phyloP scores from a whole-genome alignment of 1,140 invertebrate species.

The Cyphomyrmex costatus region DNA sequence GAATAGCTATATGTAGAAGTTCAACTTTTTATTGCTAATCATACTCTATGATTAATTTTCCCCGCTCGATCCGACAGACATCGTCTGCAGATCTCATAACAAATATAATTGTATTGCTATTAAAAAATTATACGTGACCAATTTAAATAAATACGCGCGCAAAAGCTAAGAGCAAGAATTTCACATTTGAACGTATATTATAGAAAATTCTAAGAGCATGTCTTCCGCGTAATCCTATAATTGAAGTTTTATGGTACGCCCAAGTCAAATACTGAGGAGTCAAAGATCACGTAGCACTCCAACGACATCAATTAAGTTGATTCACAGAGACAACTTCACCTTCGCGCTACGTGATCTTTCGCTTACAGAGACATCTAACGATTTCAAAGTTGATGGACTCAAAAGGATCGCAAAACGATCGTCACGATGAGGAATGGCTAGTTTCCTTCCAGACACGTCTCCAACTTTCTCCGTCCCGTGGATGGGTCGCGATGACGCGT shows the following conservation, averaged over 20 bases:
- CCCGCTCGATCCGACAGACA: not conserved
- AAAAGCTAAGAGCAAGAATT: not conserved
- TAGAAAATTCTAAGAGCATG: not conserved
- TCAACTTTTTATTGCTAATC: slow-evolving; percentile 27
- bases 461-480: slow-evolving; percentile 10
- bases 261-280: not conserved
- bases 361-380: not conserved
- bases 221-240: slow-evolving; percentile 28
- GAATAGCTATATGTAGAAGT: not conserved
- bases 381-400: slow-evolving; percentile 11
- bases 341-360: not conserved
- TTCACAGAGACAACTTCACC: slow-evolving; percentile 5
- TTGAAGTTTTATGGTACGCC: slow-evolving; percentile 19
- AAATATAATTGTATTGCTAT: not conserved
- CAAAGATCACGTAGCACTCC: not conserved
- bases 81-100: slow-evolving; percentile 19
- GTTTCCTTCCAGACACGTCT: slow-evolving; percentile 38
- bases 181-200: not conserved
- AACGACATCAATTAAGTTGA: slow-evolving; percentile 38
- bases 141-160: not conserved
- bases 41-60: not conserved
- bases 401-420: slow-evolving; percentile 43
- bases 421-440: not conserved
- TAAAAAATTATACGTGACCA: not conserved
- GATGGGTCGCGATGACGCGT: slow-evolving; percentile 28